These are phyloP conservation scores for Tupiocoris notatus DNA, from an alignment of 2,888 invertebrate species.

Conservation along the genomic window DNA sequence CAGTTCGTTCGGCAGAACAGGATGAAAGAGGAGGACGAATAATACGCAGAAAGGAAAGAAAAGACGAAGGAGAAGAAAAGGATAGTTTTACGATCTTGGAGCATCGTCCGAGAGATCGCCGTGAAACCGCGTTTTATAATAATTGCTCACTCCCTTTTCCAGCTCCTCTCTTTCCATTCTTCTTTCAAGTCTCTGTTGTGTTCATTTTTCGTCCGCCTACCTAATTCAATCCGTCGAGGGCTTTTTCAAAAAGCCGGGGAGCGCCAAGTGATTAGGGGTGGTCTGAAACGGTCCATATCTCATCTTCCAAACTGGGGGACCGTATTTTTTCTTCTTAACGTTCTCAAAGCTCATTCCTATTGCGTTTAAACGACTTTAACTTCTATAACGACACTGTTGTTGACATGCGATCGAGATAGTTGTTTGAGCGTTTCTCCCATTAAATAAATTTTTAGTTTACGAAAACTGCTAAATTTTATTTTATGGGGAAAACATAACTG, in stretches of 20 bases:
- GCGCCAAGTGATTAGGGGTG: background rate
- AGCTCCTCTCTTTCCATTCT: background rate
- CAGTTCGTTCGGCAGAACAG: background rate
- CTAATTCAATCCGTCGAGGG: background rate
- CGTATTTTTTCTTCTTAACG: background rate
- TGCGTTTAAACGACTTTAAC: background rate
- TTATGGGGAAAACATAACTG: too few relatives aligned
- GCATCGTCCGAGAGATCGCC: background rate
- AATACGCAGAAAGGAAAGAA: background rate
- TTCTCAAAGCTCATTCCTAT: background rate
- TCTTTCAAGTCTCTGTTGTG: background rate
- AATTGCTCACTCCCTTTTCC: background rate
- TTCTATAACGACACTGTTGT: background rate
- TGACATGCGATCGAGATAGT: background rate
- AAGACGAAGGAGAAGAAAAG: background rate
- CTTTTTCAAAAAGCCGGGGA: background rate
- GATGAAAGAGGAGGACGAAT: background rate
- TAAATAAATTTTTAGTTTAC: too few relatives aligned
- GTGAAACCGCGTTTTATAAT: background rate
- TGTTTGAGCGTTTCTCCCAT: too few relatives aligned
- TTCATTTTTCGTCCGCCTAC: background rate
- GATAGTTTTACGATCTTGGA: background rate
- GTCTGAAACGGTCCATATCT: background rate
- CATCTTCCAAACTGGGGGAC: background rate
- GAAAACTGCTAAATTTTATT: too few relatives aligned